A percentile compares a stretch with the other conserved stretches of the same genome.
These are phyloP conservation scores for Pteromalus puparum DNA, from an alignment of 1,140 invertebrate species.

Conservation along the genomic window DNA sequence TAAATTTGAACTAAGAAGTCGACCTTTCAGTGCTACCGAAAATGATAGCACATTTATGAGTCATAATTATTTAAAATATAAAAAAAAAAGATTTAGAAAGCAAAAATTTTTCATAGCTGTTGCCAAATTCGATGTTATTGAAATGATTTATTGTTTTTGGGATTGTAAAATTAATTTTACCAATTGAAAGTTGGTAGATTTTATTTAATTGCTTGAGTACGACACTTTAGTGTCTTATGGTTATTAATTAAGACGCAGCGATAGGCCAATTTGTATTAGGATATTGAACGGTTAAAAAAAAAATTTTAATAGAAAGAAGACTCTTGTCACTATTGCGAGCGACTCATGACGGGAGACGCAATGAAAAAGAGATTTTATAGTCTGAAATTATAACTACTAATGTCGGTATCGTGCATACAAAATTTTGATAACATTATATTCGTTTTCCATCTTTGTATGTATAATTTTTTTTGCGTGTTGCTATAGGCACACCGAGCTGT, in stretches of 20 bases:
- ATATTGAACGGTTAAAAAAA: background rate
- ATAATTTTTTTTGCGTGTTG: background rate
- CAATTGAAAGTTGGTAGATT: background rate
- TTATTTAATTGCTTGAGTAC: slow-evolving; percentile 8
- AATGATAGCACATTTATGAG: no score
- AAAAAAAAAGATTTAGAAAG: background rate
- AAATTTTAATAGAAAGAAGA: background rate
- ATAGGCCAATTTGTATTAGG: slow-evolving; percentile 7
- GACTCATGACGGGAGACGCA: background rate
- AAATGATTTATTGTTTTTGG: slow-evolving; percentile 23
- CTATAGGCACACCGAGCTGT: background rate
- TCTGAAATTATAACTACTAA: slow-evolving; percentile 23
- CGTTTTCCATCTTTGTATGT: background rate
- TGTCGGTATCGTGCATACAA: background rate
- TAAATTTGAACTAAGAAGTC: background rate
- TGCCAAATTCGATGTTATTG: slow-evolving; percentile 34
- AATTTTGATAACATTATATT: background rate
- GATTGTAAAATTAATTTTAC: slow-evolving; percentile 5
- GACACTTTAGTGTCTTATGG: background rate
- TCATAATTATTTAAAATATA: background rate
- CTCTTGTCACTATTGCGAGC: background rate
- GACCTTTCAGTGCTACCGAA: background rate
- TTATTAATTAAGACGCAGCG: background rate
- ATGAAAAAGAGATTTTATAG: slow-evolving; percentile 34
- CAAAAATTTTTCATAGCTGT: slow-evolving; percentile 32